Evolutionary conservation across 2,113 vertebrate species (phyloP), one percentile per base, ranked within the genome.

Genomic region (Platycercus adscitus): DNA sequence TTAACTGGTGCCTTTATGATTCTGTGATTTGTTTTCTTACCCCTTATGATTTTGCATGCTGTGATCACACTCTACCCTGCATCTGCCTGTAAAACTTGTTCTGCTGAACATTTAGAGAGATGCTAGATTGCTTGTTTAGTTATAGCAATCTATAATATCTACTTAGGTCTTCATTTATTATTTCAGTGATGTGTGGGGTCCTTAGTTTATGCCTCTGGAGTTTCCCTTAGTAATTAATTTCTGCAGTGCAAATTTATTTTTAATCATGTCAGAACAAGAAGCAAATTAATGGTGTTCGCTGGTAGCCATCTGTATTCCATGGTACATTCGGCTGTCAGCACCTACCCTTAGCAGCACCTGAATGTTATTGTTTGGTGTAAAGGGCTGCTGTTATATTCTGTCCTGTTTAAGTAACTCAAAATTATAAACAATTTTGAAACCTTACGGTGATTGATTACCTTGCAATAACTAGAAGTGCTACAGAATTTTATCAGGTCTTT

Each of bases 381-480:
- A 71, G 20, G 53, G 91, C 46, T 89, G 37, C 47, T 93, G 14
- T 35, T 97, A 31, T 44, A 64, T 88, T 83, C 55, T n/a, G 31
- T 90, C 58, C 65, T 81, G 39, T 71, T 78, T 66, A 64, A 91
- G 39, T 26, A 89, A 61, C 60, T 81, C 76, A 28, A 81, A 69
- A 79, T 39, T 66, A 9, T 41, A 37, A 95, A 92, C 46, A 63
- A 37, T 88, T 97, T 80, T 92, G 44, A 94, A 93, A 69, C 66
- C 64, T 91, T 86, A 31, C 31, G 82, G 58, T 88, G 69, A 79
- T 96, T 92, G 70, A 85, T 88, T 49, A 53, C 68, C 83, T 85
- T 68, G 55, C 84, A 84, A 72, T 89, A 87, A 73, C 58, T 61
- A 53, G 77, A 72, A 81, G 19, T 31, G 43, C 81, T 95, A 46